Conservation (phyloP, 2,113 vertebrate species). For the Eira barbara region DNA sequence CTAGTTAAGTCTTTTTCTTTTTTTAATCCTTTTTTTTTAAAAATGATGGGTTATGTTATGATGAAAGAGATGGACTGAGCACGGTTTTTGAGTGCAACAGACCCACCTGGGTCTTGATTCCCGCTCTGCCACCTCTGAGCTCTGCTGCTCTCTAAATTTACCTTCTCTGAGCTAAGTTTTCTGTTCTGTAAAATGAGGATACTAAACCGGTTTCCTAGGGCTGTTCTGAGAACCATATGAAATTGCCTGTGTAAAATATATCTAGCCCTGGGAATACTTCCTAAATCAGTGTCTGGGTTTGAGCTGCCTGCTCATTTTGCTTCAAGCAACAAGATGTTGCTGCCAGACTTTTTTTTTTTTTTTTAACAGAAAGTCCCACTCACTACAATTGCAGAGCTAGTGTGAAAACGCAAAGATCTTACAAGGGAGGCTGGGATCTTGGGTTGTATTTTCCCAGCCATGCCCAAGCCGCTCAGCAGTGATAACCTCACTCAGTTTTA, state of each 20-base stretch:
- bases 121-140: neutral
- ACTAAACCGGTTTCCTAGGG: neutral
- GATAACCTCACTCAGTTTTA: slow-evolving; percentile 19
- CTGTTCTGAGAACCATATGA: neutral
- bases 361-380: neutral
- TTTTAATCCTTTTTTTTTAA: neutral
- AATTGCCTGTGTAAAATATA: neutral
- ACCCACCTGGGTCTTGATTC: neutral
- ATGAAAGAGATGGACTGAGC: neutral
- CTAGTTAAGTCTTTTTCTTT: neutral
- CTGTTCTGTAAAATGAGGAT: neutral
- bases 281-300: neutral
- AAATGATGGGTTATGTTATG: neutral
- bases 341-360: neutral
- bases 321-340: neutral
- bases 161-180: neutral
- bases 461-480: neutral
- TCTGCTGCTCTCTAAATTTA: neutral
- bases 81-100: neutral
- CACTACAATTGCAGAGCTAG: neutral
- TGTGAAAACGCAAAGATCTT: neutral
- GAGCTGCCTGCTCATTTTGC: neutral
- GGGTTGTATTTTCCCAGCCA: neutral
- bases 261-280: neutral
- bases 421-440: neutral